These are phyloP conservation scores for Agraylea sexmaculata DNA, from an alignment of 1,140 invertebrate genomes.

Conservation along the genomic window DNA sequence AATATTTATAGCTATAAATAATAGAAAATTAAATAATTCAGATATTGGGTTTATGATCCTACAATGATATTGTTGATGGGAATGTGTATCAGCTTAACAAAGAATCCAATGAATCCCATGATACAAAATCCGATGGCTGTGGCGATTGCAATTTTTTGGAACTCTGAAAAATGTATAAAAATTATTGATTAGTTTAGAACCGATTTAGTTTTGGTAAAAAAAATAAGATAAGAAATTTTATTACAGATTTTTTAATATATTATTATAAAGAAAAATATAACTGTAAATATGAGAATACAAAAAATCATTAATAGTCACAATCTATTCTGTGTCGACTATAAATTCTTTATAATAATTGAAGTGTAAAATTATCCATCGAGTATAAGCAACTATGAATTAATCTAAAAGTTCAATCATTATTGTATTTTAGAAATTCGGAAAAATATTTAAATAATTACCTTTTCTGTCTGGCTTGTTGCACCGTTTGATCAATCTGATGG, in stretches of 20 bases:
- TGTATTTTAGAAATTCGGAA: neutral
- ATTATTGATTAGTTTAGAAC: constrained; percentile 6
- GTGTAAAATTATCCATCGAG: too few species aligned
- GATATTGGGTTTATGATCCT: constrained; percentile 47
- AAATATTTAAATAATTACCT: constrained; percentile 59
- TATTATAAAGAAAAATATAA: too few species aligned
- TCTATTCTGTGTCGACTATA: too few species aligned
- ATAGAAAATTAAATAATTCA: too few species aligned
- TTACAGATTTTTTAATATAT: neutral
- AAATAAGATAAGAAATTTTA: neutral
- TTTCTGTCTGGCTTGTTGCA: constrained; percentile 99
- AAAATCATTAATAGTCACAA: too few species aligned
- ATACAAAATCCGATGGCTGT: constrained; percentile 99
- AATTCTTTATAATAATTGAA: too few species aligned
- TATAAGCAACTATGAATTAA: too few species aligned
- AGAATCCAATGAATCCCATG: constrained; percentile 99
- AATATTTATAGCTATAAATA: too few species aligned
- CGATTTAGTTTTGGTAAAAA: neutral
- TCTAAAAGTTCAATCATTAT: neutral
- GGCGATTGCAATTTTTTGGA: constrained; percentile 99
- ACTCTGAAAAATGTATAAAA: constrained; percentile 63
- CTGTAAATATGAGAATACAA: too few species aligned
- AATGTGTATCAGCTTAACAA: constrained; percentile 99
- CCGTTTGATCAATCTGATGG: constrained; percentile 91
- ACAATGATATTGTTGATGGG: constrained; percentile 99